Percentiles rank a stretch among this genome's conserved stretches.
These are phyloP conservation scores for Hapalemur alaotrensis DNA, from an alignment of 2,797 vertebrate species.

Conservation along the genomic window DNA sequence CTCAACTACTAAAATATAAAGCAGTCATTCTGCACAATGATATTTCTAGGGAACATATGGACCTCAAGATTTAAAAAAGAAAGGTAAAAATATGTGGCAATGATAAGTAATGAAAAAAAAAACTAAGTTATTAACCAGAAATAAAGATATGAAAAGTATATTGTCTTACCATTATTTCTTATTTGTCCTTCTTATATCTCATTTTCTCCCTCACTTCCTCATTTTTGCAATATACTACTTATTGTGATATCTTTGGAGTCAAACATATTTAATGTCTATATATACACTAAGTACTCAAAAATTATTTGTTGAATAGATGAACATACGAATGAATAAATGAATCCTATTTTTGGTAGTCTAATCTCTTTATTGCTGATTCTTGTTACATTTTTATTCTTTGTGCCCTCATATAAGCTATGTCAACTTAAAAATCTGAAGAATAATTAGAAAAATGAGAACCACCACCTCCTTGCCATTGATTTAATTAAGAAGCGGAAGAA, in stretches of 20 bases:
- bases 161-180: not conserved
- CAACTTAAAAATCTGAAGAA: not conserved
- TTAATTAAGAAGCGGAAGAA: slow-evolving; percentile 21
- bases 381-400: not conserved
- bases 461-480: not conserved
- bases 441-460: not conserved
- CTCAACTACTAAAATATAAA: not conserved
- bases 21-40: not conserved
- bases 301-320: not conserved
- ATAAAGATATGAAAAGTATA: not conserved
- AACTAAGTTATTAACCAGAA: not conserved
- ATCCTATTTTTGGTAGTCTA: not conserved
- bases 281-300: not conserved
- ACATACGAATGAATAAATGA: not conserved
- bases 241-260: not conserved
- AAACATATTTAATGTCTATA: not conserved
- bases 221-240: not conserved
- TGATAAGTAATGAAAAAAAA: not conserved
- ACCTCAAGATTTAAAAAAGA: not conserved
- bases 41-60: not conserved
- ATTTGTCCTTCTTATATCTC: not conserved
- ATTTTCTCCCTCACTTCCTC: not conserved
- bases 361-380: not conserved
- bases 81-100: not conserved
- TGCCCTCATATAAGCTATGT: not conserved